Conservation (phyloP, 2,888 invertebrate genomes). For the Acanthococcus lagerstroemiae region DNA sequence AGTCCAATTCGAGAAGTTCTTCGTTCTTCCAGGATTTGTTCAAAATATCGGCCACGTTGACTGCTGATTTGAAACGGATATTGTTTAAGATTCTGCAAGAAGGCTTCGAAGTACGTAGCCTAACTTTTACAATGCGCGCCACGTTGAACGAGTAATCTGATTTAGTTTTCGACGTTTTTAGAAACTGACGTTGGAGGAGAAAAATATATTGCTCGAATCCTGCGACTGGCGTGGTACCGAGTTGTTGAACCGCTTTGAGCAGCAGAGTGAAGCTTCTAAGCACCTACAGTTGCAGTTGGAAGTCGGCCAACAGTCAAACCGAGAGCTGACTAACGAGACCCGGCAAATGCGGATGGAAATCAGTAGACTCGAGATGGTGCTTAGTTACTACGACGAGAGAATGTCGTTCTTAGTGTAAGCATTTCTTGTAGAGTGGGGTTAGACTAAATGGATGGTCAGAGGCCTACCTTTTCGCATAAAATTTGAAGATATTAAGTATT, state of each 20-base stretch:
- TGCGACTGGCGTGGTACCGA: background rate
- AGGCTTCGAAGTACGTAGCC: constrained; percentile 7
- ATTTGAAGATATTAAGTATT: background rate
- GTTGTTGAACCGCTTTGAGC: background rate
- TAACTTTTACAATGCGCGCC: background rate
- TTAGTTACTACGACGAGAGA: constrained; percentile 15
- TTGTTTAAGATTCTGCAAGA: constrained; percentile 12
- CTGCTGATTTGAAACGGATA: background rate
- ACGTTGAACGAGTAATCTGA: background rate
- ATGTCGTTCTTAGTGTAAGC: constrained; percentile 23
- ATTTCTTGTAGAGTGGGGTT: too few relatives aligned
- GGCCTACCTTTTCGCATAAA: background rate
- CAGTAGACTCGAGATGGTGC: background rate
- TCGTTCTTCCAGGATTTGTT: background rate
- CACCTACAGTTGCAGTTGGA: background rate
- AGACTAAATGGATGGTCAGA: too few relatives aligned
- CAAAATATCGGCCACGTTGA: background rate
- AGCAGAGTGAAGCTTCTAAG: background rate
- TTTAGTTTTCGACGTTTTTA: background rate
- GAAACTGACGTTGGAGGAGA: constrained; percentile 2
- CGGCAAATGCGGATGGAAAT: constrained; percentile 1
- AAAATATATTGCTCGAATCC: background rate
- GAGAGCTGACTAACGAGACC: background rate
- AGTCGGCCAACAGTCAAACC: background rate
- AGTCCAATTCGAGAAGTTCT: background rate